These are phyloP conservation scores for Lutjanus erythropterus DNA, from an alignment of 2,113 vertebrate species.

Conservation along the genomic window DNA sequence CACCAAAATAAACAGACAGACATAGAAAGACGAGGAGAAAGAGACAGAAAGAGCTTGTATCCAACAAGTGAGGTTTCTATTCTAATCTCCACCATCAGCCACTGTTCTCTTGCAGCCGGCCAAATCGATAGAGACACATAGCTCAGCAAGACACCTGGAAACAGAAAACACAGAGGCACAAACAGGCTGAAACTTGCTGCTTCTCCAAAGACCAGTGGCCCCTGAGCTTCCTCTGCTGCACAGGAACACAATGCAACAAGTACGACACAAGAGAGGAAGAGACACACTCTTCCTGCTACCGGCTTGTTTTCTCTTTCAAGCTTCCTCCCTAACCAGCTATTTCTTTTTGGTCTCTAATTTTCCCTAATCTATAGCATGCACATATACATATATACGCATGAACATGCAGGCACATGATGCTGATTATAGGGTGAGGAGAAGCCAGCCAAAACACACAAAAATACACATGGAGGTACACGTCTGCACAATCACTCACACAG, in stretches of 20 bases:
- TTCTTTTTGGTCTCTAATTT: slow-evolving; percentile 50
- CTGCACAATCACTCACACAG: slow-evolving; percentile 48
- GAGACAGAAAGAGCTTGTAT: slow-evolving; percentile 20
- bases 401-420: slow-evolving; percentile 38
- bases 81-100: slow-evolving; percentile 66
- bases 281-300: slow-evolving; percentile 17
- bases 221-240: slow-evolving; percentile 38
- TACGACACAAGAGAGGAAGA: slow-evolving; percentile 33
- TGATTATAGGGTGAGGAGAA: slow-evolving; percentile 54
- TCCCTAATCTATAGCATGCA: slow-evolving; percentile 4
- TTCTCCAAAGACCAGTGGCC: slow-evolving; percentile 43
- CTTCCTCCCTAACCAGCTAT: slow-evolving; percentile 27
- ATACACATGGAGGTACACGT: slow-evolving; percentile 34
- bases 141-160: slow-evolving; percentile 62
- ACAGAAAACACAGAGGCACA: slow-evolving; percentile 49
- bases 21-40: slow-evolving; percentile 4
- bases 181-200: slow-evolving; percentile 55
- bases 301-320: slow-evolving; percentile 44
- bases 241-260: slow-evolving; percentile 47
- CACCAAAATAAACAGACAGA: slow-evolving; percentile 43
- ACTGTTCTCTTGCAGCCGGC: slow-evolving; percentile 62
- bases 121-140: slow-evolving; percentile 64
- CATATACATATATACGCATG: slow-evolving; percentile 24
- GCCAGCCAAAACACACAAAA: slow-evolving; percentile 49
- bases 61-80: slow-evolving; percentile 70